Percentiles rank a stretch among this genome's conserved stretches.
Evolutionary conservation across 2,888 invertebrate genomes (phyloP).

Genomic region (Epinotia demarniana): DNA sequence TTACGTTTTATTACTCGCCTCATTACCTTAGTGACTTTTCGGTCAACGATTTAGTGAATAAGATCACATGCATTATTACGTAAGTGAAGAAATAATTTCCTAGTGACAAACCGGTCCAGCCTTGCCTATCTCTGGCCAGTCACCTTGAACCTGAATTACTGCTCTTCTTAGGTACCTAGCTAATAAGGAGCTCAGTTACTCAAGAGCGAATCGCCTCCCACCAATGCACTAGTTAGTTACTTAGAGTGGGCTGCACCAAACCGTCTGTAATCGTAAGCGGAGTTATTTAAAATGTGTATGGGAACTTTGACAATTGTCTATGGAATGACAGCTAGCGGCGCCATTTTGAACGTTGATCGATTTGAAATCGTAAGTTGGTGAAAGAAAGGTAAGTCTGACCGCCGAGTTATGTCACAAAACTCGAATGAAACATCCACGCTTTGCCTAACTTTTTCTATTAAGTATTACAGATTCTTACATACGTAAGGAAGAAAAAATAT

Average conservation of each 20-base stretch:
- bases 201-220: constrained; percentile 13
- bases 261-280: no score
- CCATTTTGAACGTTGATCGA: no score
- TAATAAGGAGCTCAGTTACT: constrained; percentile 1
- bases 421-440: background rate
- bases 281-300: no score
- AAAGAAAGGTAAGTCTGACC: background rate
- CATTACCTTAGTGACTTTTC: no score
- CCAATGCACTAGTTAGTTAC: background rate
- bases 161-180: constrained; percentile 17
- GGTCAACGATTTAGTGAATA: background rate
- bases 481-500: no score
- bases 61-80: background rate
- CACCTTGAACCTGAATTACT: constrained; percentile 42
- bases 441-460: no score
- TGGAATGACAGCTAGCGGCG: no score
- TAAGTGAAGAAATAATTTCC: constrained; percentile 7
- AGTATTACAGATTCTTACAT: no score
- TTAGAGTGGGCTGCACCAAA: no score
- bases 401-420: background rate
- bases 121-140: constrained; percentile 10
- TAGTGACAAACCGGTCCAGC: constrained; percentile 18
- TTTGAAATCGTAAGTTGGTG: no score
- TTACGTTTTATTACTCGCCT: background rate
- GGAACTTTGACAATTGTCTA: no score